Conservation (phyloP, 2,888 invertebrate genomes). For the Branchellion lobata region DNA sequence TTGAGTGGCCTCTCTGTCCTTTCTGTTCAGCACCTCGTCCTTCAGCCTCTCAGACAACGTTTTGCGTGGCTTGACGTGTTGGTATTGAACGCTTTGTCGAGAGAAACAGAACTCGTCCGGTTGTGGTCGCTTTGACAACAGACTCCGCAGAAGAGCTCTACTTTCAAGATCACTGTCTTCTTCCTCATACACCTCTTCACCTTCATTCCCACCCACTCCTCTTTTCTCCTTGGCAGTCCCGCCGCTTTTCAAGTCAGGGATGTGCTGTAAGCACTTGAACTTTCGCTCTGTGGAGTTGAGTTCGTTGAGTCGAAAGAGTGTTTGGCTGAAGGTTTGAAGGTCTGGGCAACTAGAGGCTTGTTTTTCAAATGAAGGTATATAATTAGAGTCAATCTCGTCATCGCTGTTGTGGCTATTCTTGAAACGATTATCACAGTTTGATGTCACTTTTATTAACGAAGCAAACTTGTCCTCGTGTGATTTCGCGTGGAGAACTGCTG, state of each 20-base stretch:
- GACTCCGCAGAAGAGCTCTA: too few species aligned
- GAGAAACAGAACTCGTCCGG: conserved; percentile 9
- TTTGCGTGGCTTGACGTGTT: conserved; percentile 17
- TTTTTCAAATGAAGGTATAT: neutral
- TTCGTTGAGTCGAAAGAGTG: neutral
- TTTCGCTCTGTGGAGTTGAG: neutral
- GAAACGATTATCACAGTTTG: neutral
- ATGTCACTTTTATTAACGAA: neutral
- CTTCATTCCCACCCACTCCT: too few species aligned
- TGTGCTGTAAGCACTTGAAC: neutral
- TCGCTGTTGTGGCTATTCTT: too few species aligned
- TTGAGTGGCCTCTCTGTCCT: too few species aligned
- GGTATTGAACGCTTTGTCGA: conserved; percentile 30
- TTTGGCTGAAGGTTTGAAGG: neutral
- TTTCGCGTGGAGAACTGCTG: too few species aligned
- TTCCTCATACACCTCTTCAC: too few species aligned
- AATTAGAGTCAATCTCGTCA: neutral
- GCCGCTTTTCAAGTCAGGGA: neutral
- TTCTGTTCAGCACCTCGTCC: neutral
- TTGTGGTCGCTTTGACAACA: too few species aligned
- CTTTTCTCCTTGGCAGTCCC: too few species aligned
- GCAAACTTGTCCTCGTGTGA: too few species aligned
- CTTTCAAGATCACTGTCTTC: too few species aligned
- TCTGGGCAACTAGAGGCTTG: conserved; percentile 2
- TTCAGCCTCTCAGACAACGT: neutral